Percentiles rank a stretch among this genome's conserved stretches.
Conservation (phyloP, 2,888 invertebrate genomes). For the Pogonocherus hispidulus region DNA sequence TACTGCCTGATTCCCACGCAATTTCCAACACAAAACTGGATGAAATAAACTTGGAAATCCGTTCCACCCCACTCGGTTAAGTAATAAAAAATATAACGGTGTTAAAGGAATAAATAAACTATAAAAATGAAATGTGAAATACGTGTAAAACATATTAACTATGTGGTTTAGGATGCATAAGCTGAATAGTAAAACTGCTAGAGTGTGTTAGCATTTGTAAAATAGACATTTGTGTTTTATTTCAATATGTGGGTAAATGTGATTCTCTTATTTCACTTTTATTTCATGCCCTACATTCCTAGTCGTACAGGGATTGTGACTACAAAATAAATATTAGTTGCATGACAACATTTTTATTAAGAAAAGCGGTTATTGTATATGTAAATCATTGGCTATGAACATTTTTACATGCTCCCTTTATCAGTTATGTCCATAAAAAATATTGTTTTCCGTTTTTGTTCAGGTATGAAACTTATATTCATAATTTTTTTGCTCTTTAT, state of each 20-base stretch:
- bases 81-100: conserved; percentile 50
- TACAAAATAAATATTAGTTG: neutral
- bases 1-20: conserved; percentile 44
- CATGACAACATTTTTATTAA: too few relatives aligned
- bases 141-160: conserved; percentile 51
- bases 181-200: neutral
- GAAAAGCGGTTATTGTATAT: too few relatives aligned
- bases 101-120: conserved; percentile 48
- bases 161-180: conserved; percentile 7
- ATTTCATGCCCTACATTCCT: neutral
- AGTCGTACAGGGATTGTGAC: neutral
- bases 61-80: conserved; percentile 47
- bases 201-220: conserved; percentile 13
- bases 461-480: too few relatives aligned
- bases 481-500: too few relatives aligned
- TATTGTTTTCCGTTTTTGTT: too few relatives aligned
- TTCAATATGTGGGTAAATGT: conserved; percentile 3
- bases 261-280: conserved; percentile 1
- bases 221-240: conserved; percentile 10
- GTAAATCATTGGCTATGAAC: too few relatives aligned
- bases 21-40: conserved; percentile 18
- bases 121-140: conserved; percentile 49
- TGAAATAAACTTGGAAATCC: conserved; percentile 35
- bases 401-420: too few relatives aligned
- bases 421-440: too few relatives aligned